phyloP scores from a whole-genome alignment of 2,113 vertebrate genomes.

The Serilophus lunatus region DNA sequence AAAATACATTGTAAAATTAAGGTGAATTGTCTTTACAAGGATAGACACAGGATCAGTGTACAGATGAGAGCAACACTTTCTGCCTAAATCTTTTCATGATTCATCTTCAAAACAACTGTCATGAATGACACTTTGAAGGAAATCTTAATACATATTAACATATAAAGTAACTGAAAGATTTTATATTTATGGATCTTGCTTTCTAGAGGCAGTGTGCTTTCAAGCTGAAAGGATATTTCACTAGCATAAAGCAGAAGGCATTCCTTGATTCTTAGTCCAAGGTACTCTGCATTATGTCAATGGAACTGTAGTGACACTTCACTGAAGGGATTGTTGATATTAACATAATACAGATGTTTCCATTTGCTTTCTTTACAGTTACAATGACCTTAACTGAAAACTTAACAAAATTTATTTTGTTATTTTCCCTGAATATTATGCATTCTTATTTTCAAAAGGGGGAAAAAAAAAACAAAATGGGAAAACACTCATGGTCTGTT shows the following conservation, averaged over 20 bases:
- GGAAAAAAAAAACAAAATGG: background rate
- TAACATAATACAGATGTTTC: background rate
- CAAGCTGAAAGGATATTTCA: background rate
- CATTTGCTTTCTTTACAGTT: background rate
- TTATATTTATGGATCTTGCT: background rate
- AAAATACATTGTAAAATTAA: background rate
- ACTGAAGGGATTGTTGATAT: background rate
- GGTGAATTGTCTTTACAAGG: background rate
- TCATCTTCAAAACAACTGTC: background rate
- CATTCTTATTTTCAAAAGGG: background rate
- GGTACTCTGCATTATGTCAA: background rate
- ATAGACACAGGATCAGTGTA: background rate
- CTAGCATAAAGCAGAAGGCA: background rate
- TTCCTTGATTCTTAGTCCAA: background rate
- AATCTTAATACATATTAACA: background rate
- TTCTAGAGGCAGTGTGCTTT: background rate
- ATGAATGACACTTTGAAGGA: background rate
- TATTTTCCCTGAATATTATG: background rate
- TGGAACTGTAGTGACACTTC: background rate
- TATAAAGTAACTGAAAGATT: background rate
- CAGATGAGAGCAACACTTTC: background rate
- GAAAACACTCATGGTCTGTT: background rate
- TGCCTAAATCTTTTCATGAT: background rate
- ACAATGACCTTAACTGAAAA: background rate
- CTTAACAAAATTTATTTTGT: background rate